These are phyloP conservation scores for Furnarius figulus DNA, from an alignment of 2,113 vertebrate species.

Conservation along the genomic window DNA sequence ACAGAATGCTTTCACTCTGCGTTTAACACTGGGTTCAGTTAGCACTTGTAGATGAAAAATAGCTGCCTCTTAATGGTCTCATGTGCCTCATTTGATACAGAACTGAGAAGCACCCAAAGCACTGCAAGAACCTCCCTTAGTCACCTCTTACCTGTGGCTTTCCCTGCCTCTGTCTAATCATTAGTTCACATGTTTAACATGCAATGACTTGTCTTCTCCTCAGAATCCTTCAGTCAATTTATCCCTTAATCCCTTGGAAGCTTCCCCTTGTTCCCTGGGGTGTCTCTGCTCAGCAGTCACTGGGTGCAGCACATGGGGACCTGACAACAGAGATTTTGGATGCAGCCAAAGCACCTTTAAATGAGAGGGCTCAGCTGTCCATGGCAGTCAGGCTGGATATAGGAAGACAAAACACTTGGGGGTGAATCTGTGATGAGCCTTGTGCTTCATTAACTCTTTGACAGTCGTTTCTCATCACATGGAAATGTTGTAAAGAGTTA, in stretches of 20 bases:
- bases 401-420: not conserved
- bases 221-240: not conserved
- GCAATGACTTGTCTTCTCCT: not conserved
- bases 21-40: not conserved
- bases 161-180: not conserved
- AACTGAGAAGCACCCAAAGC: not conserved
- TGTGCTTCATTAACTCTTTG: not conserved
- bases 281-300: not conserved
- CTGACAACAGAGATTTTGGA: not conserved
- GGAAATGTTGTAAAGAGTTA: not conserved
- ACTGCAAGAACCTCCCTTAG: not conserved
- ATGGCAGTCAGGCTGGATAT: not conserved
- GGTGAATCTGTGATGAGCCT: not conserved
- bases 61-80: not conserved
- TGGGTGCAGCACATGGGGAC: accelerated
- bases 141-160: not conserved
- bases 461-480: not conserved
- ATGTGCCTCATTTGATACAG: not conserved
- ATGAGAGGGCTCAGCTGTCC: not conserved
- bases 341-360: not conserved
- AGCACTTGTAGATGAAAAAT: not conserved
- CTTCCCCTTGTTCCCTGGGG: not conserved
- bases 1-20: not conserved
- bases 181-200: not conserved
- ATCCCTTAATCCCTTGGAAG: not conserved